Base-by-base conservation (phyloP, 2,113 vertebrate genomes). In the Chloebia gouldiae region DNA sequence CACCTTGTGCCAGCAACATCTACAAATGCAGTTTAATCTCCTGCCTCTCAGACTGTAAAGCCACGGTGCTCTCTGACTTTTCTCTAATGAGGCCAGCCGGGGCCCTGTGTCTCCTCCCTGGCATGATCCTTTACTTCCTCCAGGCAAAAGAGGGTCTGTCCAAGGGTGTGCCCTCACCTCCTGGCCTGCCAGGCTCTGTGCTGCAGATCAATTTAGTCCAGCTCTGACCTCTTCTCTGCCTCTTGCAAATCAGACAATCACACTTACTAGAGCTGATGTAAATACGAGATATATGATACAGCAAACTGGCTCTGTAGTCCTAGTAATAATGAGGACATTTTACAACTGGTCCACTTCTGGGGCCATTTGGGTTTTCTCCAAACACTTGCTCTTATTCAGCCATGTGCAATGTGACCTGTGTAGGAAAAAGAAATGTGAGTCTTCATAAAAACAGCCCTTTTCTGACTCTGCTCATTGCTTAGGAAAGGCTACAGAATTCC, bases 1-100 rank as follows among this genome's bases (percentile, higher is more conserved):
- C 94, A 95, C 91, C 94, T 95, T 91, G 94, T 96, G 96, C 92
- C 95, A 95, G 89, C 65, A 95, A 81, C 54, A 70, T 57, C 77
- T 73, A 63, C 59, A 86, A 63, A 83, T 33, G 54, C 39, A 39
- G 59, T 88, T 68, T 35, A 57, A 61, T 61, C 35, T 54, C 42
- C 37, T 0, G 7, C 37, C 57, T 82, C 78, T 50, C 15, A 10
- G 42, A 40, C 47, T 75, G 68, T 84, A 51, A 86, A 89, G 44
- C 19, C 42, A 23, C 0, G 2, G 64, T 24, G 61, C 65, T 86
- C 72, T 80, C 37, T 50, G 66, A 53, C 37, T 76, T 65, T 28
- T 65, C 73, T 65, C 49, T 75, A 47, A 56, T 0, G 1, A 88
- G 80, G 57, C 53, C 63, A 86, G 18, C 8, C 30, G 57, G 17